phyloP scores from a whole-genome alignment of 2,113 vertebrate genomes.

The Varanus komodoensis region DNA sequence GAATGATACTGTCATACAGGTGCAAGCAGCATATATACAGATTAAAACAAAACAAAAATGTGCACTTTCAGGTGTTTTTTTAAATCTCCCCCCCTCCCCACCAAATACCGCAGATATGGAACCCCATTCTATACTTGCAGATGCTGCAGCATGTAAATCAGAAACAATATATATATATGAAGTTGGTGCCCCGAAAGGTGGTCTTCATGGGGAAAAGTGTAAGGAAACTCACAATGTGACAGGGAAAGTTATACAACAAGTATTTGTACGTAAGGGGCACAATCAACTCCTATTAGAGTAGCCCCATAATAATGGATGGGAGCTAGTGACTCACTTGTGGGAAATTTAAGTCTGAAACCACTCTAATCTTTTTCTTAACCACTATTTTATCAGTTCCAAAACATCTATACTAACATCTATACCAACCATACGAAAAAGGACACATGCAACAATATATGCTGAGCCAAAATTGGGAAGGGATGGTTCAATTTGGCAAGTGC shows the following conservation, averaged over 20 bases:
- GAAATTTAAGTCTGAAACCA: not conserved
- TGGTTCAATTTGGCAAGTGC: not conserved
- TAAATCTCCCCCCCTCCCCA: too few species aligned
- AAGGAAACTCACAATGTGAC: not conserved
- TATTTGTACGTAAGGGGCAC: not conserved
- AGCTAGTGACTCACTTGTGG: not conserved
- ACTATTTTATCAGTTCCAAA: not conserved
- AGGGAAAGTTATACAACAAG: not conserved
- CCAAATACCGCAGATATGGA: not conserved
- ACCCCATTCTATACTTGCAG: not conserved
- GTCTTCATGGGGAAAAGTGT: too few species aligned
- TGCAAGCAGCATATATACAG: not conserved
- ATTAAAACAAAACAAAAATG: not conserved
- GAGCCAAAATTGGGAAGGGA: not conserved
- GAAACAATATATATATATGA: too few species aligned
- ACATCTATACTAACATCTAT: too few species aligned
- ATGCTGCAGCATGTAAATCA: too few species aligned
- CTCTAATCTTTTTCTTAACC: not conserved
- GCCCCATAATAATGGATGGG: too few species aligned
- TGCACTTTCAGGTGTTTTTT: not conserved
- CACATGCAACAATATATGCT: too few species aligned
- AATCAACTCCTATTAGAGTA: not conserved
- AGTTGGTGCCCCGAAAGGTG: too few species aligned
- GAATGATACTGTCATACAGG: conserved; percentile 34
- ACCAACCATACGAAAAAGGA: too few species aligned